A percentile compares a stretch with the other conserved stretches of the same genome.
phyloP scores from a whole-genome alignment of 2,113 vertebrate genomes.

The Osmerus eperlanus region DNA sequence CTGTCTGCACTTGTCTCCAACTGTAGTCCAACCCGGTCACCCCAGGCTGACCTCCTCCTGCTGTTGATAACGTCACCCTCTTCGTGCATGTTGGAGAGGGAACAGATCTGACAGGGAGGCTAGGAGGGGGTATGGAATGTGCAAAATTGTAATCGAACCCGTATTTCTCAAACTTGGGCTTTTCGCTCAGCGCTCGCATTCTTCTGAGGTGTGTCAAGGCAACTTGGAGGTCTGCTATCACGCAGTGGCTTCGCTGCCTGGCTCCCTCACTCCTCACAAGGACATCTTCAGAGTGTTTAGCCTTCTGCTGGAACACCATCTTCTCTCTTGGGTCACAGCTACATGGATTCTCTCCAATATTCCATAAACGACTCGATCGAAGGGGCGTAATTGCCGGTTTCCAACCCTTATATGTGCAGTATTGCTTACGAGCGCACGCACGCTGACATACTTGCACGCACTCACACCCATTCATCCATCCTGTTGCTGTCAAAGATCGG shows the following conservation, averaged over 20 bases:
- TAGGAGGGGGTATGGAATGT: not conserved
- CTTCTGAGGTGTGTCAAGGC: not conserved
- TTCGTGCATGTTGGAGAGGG: not conserved
- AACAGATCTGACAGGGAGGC: not conserved
- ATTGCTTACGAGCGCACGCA: slow-evolving; percentile 41
- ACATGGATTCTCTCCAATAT: slow-evolving; percentile 41
- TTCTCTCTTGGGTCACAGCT: slow-evolving; percentile 42
- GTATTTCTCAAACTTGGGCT: slow-evolving; percentile 2
- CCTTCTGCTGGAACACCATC: slow-evolving; percentile 18
- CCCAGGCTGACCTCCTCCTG: slow-evolving; percentile 4
- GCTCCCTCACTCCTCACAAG: slow-evolving; percentile 42
- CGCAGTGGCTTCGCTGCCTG: not conserved
- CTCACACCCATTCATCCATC: not conserved
- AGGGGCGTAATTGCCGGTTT: slow-evolving; percentile 54
- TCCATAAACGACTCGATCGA: slow-evolving; percentile 45
- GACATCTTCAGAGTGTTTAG: slow-evolving; percentile 44
- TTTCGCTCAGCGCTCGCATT: slow-evolving; percentile 15
- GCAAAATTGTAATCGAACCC: not conserved
- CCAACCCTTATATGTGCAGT: slow-evolving; percentile 72
- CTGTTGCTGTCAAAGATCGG: not conserved
- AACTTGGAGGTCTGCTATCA: not conserved
- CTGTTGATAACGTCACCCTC: slow-evolving; percentile 3
- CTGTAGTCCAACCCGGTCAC: not conserved
- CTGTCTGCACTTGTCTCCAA: not conserved
- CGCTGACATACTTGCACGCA: not conserved